These are phyloP conservation scores for Aurelia coerulea DNA, from an alignment of 30 jellyfish, hydroid and myxozoan species.

Conservation along the genomic window DNA sequence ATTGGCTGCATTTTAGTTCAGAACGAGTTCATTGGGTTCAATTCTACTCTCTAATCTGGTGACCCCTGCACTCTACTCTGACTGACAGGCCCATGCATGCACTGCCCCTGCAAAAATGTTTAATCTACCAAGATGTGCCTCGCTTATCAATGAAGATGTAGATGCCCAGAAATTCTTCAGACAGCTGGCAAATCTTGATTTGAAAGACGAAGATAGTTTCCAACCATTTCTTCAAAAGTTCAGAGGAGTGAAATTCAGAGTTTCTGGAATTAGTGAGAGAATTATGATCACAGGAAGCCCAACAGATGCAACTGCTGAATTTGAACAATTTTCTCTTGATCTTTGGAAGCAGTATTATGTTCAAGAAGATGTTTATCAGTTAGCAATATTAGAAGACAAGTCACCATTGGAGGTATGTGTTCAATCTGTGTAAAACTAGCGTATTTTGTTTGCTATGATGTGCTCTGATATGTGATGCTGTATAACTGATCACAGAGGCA, in stretches of 20 bases:
- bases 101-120: conserved; percentile 15
- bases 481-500: no score
- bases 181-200: conserved; percentile 63
- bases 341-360: conserved; percentile 86
- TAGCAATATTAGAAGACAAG: conserved; percentile 78
- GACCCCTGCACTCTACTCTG: no score
- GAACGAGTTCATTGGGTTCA: no score
- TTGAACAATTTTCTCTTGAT: conserved; percentile 87
- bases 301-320: conserved; percentile 49
- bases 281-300: conserved; percentile 73
- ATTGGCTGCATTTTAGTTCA: no score
- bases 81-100: no score
- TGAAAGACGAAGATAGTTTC: conserved; percentile 31
- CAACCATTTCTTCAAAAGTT: conserved; percentile 67
- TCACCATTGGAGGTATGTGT: conserved; percentile 79
- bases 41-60: no score
- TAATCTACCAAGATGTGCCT: conserved; percentile 73
- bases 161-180: conserved; percentile 74
- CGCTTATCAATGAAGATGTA: conserved; percentile 59
- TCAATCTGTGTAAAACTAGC: no score
- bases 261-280: conserved; percentile 78
- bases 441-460: no score
- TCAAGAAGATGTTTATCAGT: conserved; percentile 90
- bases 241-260: conserved; percentile 68
- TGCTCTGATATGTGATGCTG: no score